Conservation (phyloP, 2,113 vertebrate species). For the Bothrops jararaca region DNA sequence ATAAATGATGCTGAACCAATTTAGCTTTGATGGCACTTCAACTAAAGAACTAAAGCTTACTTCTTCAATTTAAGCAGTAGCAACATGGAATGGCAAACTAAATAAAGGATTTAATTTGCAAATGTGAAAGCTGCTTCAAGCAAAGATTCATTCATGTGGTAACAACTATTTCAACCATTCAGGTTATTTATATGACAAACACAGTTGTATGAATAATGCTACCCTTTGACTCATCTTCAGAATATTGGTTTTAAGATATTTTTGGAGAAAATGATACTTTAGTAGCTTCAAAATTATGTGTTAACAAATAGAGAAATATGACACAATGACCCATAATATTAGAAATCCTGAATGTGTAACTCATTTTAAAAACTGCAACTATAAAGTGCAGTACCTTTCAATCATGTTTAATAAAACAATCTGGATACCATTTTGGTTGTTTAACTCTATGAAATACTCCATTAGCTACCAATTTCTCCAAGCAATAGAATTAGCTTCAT, state of each 20-base stretch:
- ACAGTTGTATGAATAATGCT: background rate
- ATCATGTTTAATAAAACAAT: conserved; percentile 7
- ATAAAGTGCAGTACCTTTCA: conserved; percentile 17
- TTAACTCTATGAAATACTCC: background rate
- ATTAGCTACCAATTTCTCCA: background rate
- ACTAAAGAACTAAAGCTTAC: background rate
- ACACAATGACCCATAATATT: background rate
- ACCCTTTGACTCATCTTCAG: background rate
- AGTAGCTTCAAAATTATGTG: conserved; percentile 26
- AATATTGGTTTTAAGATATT: conserved; percentile 1
- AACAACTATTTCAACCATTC: background rate
- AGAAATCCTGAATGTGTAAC: conserved; percentile 51
- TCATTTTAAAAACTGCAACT: conserved; percentile 43
- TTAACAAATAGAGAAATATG: conserved; percentile 27
- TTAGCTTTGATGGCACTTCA: background rate
- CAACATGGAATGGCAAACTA: background rate
- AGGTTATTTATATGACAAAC: background rate
- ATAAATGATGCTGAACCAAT: background rate
- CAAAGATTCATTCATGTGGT: background rate
- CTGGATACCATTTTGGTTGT: background rate
- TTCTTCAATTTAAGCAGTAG: background rate
- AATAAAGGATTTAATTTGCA: background rate
- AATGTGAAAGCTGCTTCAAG: background rate
- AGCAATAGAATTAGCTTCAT: conserved; percentile 16
- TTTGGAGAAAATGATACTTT: background rate